Percentiles rank a stretch among this genome's conserved stretches.
phyloP scores from a whole-genome alignment of 2,797 vertebrate species.

The Vipera latastei region DNA sequence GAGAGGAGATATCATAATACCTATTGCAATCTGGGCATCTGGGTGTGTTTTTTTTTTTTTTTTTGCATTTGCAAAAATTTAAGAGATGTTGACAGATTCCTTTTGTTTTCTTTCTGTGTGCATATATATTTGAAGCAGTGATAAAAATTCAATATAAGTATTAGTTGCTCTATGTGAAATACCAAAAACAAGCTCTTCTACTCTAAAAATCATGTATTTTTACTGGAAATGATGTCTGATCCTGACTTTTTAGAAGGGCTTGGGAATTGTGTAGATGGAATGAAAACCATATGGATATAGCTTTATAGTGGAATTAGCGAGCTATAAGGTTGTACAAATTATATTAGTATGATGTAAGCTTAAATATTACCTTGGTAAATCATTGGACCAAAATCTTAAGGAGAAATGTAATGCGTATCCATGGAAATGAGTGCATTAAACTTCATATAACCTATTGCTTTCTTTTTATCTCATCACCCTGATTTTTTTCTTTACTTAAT shows the following conservation, averaged over 20 bases:
- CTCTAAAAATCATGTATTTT: background rate
- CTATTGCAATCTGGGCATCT: background rate
- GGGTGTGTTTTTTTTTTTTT: too few relatives aligned
- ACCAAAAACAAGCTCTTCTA: background rate
- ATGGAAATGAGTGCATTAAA: background rate
- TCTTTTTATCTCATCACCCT: background rate
- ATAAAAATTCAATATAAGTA: background rate
- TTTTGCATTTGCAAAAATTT: slow-evolving; percentile 8
- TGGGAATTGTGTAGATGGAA: background rate
- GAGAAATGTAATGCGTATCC: background rate
- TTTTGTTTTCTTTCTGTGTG: background rate
- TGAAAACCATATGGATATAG: slow-evolving; percentile 18
- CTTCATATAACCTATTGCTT: background rate
- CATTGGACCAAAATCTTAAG: background rate
- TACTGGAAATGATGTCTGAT: background rate
- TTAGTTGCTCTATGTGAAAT: background rate
- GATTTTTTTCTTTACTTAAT: background rate
- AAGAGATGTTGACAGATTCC: background rate
- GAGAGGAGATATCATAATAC: accelerated
- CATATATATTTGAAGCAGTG: background rate
- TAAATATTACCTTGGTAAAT: background rate
- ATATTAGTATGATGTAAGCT: slow-evolving; percentile 7
- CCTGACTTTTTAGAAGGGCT: slow-evolving; percentile 17
- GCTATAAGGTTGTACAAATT: background rate
- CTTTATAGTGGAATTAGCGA: slow-evolving; percentile 11